A percentile compares a stretch with the other conserved stretches of the same genome.
These are phyloP conservation scores for Calidris pugnax DNA, from an alignment of 2,113 vertebrate species.

Conservation along the genomic window DNA sequence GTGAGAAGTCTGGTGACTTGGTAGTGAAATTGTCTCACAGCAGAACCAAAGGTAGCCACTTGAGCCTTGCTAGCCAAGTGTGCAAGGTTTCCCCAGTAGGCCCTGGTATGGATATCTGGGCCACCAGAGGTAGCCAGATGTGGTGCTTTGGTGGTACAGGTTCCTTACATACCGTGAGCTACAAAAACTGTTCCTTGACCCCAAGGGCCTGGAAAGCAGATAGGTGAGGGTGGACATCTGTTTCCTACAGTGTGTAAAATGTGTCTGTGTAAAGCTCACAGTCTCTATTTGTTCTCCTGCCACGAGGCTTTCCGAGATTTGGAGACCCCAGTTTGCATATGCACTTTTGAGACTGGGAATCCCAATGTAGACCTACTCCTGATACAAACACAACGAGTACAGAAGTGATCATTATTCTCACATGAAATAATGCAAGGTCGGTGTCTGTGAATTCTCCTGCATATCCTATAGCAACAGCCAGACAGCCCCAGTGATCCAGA, in stretches of 20 bases:
- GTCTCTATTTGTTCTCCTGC: neutral
- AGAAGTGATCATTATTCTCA: neutral
- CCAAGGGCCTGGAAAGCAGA: neutral
- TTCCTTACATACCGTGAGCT: neutral
- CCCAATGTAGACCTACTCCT: neutral
- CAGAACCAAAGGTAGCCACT: neutral
- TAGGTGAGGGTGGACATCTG: neutral
- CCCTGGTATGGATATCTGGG: neutral
- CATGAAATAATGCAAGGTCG: neutral
- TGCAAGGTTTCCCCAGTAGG: neutral
- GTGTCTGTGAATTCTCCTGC: neutral
- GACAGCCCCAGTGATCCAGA: neutral
- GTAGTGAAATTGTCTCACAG: neutral
- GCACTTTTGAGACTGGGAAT: neutral
- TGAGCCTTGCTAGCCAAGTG: neutral
- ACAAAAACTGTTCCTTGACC: neutral
- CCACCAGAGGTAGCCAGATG: neutral
- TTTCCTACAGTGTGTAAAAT: neutral
- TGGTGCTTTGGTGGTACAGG: neutral
- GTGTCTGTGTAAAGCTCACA: neutral
- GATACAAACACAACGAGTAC: neutral
- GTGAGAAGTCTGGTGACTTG: neutral
- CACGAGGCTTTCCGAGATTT: neutral
- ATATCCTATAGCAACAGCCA: neutral
- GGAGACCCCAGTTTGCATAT: fast-evolving